These are phyloP conservation scores for Dicerorhinus sumatrensis DNA, from an alignment of 2,113 vertebrate genomes.

Conservation along the genomic window DNA sequence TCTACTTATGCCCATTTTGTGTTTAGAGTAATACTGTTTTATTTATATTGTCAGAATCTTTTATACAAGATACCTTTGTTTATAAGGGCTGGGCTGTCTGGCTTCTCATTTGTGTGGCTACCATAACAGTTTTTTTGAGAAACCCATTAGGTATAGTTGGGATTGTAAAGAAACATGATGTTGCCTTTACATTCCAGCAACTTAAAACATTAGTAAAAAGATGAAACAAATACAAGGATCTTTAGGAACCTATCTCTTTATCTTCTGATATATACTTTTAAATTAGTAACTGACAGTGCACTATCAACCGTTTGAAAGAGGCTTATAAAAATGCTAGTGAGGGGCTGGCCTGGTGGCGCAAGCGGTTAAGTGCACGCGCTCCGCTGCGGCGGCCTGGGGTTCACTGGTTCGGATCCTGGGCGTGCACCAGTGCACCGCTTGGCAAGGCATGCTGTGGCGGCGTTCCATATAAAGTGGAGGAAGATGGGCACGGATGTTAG, in stretches of 20 bases:
- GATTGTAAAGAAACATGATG: constrained; percentile 5
- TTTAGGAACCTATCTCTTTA: background rate
- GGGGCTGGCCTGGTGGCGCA: no score
- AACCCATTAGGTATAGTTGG: background rate
- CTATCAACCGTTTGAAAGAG: background rate
- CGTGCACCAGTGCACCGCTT: no score
- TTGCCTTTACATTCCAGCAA: constrained; percentile 20
- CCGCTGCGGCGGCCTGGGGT: no score
- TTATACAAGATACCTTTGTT: constrained; percentile 5
- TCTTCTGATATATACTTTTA: background rate
- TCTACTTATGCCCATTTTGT: constrained; percentile 20
- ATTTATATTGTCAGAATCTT: background rate
- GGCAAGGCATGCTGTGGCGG: no score
- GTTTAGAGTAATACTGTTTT: constrained; percentile 41
- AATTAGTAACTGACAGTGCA: constrained; percentile 25
- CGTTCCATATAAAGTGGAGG: no score
- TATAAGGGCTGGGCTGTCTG: background rate
- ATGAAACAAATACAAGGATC: background rate
- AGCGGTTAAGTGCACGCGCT: no score
- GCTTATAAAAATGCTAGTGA: background rate
- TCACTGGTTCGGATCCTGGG: no score
- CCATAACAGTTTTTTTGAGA: background rate
- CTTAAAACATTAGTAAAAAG: background rate
- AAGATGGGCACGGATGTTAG: no score
- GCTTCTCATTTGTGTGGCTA: background rate